Evolutionary conservation across 2,797 vertebrate species (phyloP).

Genomic region (Saxicola maurus): DNA sequence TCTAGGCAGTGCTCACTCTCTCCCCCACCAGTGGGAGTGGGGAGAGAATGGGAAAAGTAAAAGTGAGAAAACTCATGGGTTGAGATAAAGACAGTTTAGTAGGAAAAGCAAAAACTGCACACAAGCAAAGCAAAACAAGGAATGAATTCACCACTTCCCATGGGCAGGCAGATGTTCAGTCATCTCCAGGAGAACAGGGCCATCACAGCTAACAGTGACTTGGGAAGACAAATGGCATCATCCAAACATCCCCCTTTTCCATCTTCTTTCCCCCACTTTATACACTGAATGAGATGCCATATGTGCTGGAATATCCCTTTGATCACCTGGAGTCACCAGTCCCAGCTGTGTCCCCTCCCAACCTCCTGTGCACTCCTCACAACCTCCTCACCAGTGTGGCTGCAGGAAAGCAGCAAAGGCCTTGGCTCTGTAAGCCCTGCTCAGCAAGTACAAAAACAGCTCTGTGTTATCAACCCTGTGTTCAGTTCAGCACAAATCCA

Average conservation of each 20-base stretch:
- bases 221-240: background rate
- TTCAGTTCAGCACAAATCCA: background rate
- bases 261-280: background rate
- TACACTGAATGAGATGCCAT: background rate
- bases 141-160: background rate
- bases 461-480: background rate
- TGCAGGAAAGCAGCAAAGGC: background rate
- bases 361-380: rapidly evolving
- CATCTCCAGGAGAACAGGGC: background rate
- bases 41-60: background rate
- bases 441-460: background rate
- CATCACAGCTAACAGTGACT: background rate
- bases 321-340: background rate
- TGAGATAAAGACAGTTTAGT: background rate
- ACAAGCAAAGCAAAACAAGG: background rate
- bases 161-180: background rate
- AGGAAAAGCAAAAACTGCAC: background rate
- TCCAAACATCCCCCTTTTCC: background rate
- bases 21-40: background rate
- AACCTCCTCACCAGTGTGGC: background rate
- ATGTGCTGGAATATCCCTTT: background rate
- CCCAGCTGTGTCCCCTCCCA: background rate
- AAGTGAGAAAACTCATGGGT: background rate
- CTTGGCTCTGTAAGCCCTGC: background rate
- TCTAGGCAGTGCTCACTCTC: background rate